These are phyloP conservation scores for Idaea biselata DNA, from an alignment of 2,888 invertebrate species.

Conservation along the genomic window DNA sequence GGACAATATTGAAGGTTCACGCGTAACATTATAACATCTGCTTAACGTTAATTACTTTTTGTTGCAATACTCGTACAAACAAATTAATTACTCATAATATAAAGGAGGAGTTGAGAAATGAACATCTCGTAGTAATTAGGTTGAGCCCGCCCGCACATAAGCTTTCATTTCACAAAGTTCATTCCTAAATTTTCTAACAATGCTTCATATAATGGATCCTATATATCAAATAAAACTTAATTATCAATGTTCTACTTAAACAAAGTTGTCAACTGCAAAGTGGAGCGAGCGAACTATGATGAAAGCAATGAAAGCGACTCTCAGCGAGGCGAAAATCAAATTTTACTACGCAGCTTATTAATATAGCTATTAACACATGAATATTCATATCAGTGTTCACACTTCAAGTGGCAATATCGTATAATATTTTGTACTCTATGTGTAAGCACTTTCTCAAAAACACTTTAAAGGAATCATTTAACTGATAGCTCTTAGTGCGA, in stretches of 20 bases:
- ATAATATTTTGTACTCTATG: neutral
- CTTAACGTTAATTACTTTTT: conserved; percentile 26
- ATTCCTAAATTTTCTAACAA: conserved; percentile 44
- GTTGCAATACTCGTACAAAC: conserved; percentile 30
- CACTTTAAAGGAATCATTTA: neutral
- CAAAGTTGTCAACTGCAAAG: conserved; percentile 35
- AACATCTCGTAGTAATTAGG: conserved; percentile 42
- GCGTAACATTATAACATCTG: conserved; percentile 18
- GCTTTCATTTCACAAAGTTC: conserved; percentile 42
- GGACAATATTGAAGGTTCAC: conserved; percentile 21
- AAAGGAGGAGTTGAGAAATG: conserved; percentile 34
- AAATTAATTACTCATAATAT: conserved; percentile 27
- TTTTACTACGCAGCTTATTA: conserved; percentile 26
- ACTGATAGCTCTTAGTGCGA: neutral
- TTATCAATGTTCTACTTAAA: conserved; percentile 50
- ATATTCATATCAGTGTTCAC: neutral
- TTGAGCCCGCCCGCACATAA: conserved; percentile 46
- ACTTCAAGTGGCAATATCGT: neutral
- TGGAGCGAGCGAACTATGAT: conserved; percentile 40
- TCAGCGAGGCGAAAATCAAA: conserved; percentile 32
- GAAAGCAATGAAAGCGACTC: conserved; percentile 40
- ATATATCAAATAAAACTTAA: conserved; percentile 55
- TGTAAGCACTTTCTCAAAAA: neutral
- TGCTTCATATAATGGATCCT: conserved; percentile 47
- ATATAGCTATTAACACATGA: conserved; percentile 18